These are phyloP conservation scores for Pollenia griseotomentosa DNA, from an alignment of 2,888 invertebrate genomes.

Conservation along the genomic window DNA sequence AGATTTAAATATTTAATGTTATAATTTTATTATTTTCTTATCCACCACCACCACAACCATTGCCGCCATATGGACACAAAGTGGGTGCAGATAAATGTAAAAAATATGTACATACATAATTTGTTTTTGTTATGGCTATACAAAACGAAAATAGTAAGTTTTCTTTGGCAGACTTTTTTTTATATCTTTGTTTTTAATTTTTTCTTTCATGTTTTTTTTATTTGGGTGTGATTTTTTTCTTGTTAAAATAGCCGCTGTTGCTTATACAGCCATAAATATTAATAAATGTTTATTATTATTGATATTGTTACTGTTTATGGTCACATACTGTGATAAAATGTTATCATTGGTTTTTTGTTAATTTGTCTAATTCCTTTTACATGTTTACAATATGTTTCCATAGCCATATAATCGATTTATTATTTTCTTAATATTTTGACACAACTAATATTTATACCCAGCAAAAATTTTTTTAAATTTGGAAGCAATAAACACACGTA, in stretches of 20 bases:
- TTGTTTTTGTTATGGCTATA: not conserved
- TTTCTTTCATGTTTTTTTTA: slow-evolving; percentile 25
- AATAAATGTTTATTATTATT: slow-evolving; percentile 38
- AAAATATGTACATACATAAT: not conserved
- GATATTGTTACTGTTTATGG: slow-evolving; percentile 24
- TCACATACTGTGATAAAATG: slow-evolving; percentile 23
- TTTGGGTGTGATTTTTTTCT: slow-evolving; percentile 50
- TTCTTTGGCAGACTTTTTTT: slow-evolving; percentile 13
- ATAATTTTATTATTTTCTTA: slow-evolving; percentile 2
- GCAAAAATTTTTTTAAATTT: too few relatives aligned
- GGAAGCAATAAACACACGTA: too few relatives aligned
- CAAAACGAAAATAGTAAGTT: not conserved
- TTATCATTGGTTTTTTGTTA: slow-evolving; percentile 31
- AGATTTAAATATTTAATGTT: slow-evolving; percentile 18
- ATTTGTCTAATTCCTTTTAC: slow-evolving; percentile 14
- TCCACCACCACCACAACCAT: not conserved
- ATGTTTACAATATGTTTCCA: not conserved
- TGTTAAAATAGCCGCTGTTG: slow-evolving; percentile 17
- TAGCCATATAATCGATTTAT: too few relatives aligned
- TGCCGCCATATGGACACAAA: slow-evolving; percentile 45
- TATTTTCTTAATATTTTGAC: too few relatives aligned
- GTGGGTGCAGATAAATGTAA: slow-evolving; percentile 36
- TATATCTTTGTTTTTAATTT: slow-evolving; percentile 25
- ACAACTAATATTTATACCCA: too few relatives aligned
- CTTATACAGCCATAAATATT: slow-evolving; percentile 20